phyloP scores from a whole-genome alignment of 2,113 vertebrate genomes.

The Vanacampus margaritifer region DNA sequence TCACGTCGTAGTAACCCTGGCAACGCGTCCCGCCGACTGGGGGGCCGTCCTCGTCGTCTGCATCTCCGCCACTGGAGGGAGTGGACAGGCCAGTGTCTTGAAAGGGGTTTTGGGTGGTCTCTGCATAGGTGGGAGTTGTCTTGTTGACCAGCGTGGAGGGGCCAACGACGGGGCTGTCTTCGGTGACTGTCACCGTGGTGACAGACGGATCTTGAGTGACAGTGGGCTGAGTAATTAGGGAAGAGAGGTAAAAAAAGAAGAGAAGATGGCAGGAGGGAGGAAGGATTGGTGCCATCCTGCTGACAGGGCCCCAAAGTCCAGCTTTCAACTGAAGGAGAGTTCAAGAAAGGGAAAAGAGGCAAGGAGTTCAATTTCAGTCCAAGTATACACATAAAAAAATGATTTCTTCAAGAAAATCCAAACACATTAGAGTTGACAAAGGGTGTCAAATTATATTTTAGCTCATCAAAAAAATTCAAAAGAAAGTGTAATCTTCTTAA shows the following conservation, averaged over 20 bases:
- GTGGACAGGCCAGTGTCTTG: constrained; percentile 66
- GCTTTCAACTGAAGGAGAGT: constrained; percentile 20
- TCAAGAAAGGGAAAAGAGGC: constrained; percentile 1
- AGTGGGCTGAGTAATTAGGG: constrained; percentile 19
- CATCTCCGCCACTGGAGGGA: constrained; percentile 63
- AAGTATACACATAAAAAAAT: not conserved
- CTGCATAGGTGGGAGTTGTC: constrained; percentile 41
- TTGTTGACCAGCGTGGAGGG: constrained; percentile 47
- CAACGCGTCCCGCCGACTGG: constrained; percentile 79
- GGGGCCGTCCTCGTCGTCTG: constrained; percentile 72
- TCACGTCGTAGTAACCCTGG: constrained; percentile 95
- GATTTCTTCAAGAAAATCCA: not conserved
- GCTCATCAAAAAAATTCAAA: not conserved
- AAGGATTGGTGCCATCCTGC: constrained; percentile 46
- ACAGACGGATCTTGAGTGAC: constrained; percentile 50
- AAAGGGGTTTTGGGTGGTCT: constrained; percentile 53
- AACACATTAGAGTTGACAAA: not conserved
- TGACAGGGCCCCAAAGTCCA: constrained; percentile 18
- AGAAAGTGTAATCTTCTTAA: too few relatives aligned
- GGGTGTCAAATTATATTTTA: not conserved
- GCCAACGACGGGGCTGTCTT: constrained; percentile 20
- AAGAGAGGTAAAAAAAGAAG: constrained; percentile 31
- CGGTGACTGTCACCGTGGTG: constrained; percentile 32
- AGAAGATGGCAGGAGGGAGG: constrained; percentile 25
- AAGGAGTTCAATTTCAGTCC: not conserved